Percentiles rank a stretch among this genome's conserved stretches.
phyloP scores from a whole-genome alignment of 2,113 vertebrate species.

The Tenrec ecaudatus region DNA sequence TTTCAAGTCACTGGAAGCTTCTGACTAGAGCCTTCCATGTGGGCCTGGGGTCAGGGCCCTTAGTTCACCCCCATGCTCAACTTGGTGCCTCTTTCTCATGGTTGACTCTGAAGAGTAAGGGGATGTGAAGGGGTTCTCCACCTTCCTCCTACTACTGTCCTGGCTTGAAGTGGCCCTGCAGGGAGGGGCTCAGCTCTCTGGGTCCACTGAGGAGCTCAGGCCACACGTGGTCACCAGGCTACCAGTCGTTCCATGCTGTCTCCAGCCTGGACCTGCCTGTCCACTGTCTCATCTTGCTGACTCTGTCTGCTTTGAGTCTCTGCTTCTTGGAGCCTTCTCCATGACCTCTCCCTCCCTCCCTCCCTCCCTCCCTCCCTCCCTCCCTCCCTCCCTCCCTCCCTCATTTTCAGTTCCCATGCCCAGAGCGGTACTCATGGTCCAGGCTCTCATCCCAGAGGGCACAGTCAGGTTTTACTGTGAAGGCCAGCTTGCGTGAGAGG shows the following conservation, averaged over 20 bases:
- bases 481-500: fast-evolving
- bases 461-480: neutral
- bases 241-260: fast-evolving
- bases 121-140: fast-evolving
- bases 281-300: neutral
- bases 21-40: neutral
- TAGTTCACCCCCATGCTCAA: neutral
- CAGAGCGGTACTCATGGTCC: neutral
- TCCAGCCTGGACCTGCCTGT: neutral
- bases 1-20: neutral
- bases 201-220: neutral
- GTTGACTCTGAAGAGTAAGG: neutral
- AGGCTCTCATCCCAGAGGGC: neutral
- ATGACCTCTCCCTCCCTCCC: neutral
- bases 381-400: neutral
- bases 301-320: neutral
- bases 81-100: neutral
- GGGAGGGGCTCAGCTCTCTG: neutral
- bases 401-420: neutral
- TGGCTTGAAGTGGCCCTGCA: neutral
- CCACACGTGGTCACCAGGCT: neutral
- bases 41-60: too few species aligned
- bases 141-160: fast-evolving
- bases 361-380: too few species aligned
- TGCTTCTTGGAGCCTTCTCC: neutral